Evolutionary conservation across 2,113 vertebrate species (phyloP), one percentile per base, ranked within the genome.

Genomic region (Diglossa brunneiventris): DNA sequence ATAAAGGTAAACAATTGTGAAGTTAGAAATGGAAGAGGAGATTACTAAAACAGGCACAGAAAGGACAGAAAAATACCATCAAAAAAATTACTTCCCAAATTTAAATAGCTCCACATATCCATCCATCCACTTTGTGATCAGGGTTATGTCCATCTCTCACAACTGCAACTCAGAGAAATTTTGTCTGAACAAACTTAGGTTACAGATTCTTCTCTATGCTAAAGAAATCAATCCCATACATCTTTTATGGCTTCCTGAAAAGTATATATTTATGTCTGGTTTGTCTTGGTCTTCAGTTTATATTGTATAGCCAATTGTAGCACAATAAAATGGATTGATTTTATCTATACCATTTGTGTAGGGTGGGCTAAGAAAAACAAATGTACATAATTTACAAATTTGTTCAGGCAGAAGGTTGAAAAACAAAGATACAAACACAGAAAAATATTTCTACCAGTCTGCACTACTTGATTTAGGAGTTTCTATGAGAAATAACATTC

Each of bases 401-500:
- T 95, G 81, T 92, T 93, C 89, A 69, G 42, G 81, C 90, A 83
- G 67, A 81, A 87, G 63, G 42, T 85, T 90, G 55, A 92, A 74
- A 92, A 74, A 3, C 24, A 94, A 93, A 92, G 76, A 90, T 75
- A 69, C 35, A 96, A 94, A 95, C 80, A 73, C 17, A 26, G 37
- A 70, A 94, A 92, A 95, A 96, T 94, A 95, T 93, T 97, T 96
- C 92, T 85, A 67, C 93, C 81, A 90, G 74, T 72, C 88, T 42
- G 44, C 73, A 70, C 59, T 82, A 90, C 69, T 97, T 96, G 85
- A 95, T 94, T 90, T 87, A 89, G 80, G 92, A 93, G 66, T 92
- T 97, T 96, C 84, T 86, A 85, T 83, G 84, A 96, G 93, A 96
- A 97, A 91, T 67, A 64, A 83, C 96, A 97, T 97, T 96, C 91